phyloP scores from a whole-genome alignment of 2,888 invertebrate species.

The Hirtodrosophila histrioides region DNA sequence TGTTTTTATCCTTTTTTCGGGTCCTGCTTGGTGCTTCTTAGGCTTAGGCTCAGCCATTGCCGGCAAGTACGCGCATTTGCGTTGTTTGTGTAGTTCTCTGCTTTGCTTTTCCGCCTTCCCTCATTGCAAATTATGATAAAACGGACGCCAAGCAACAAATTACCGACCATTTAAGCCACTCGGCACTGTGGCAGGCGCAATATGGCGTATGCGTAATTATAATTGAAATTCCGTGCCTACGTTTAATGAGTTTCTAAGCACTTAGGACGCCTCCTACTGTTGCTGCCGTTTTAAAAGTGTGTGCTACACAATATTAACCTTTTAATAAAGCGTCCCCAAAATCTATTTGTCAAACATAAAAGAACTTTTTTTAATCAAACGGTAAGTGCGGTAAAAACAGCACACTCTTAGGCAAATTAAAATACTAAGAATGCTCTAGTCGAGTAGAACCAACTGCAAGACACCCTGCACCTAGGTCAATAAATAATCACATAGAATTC shows the following conservation, averaged over 20 bases:
- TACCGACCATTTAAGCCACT: slow-evolving; percentile 56
- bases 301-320: slow-evolving; percentile 48
- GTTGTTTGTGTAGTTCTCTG: slow-evolving; percentile 26
- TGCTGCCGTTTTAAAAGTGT: slow-evolving; percentile 26
- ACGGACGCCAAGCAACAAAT: slow-evolving; percentile 56
- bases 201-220: slow-evolving; percentile 68
- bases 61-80: slow-evolving; percentile 15
- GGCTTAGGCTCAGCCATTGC: slow-evolving; percentile 13
- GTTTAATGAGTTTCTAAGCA: slow-evolving; percentile 64
- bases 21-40: slow-evolving; percentile 30
- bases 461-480: no score
- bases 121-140: slow-evolving; percentile 37
- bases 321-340: slow-evolving; percentile 40
- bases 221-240: slow-evolving; percentile 64
- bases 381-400: slow-evolving; percentile 1
- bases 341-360: slow-evolving; percentile 53
- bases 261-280: slow-evolving; percentile 19
- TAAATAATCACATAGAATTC: no score
- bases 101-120: slow-evolving; percentile 6
- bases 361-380: slow-evolving; percentile 32
- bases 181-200: slow-evolving; percentile 44
- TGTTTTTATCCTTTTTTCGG: slow-evolving; percentile 48
- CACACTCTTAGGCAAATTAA: background rate
- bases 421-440: background rate
- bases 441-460: no score